Evolutionary conservation across 2,888 invertebrate species (phyloP).

Genomic region (Strigamia transsilvanica): DNA sequence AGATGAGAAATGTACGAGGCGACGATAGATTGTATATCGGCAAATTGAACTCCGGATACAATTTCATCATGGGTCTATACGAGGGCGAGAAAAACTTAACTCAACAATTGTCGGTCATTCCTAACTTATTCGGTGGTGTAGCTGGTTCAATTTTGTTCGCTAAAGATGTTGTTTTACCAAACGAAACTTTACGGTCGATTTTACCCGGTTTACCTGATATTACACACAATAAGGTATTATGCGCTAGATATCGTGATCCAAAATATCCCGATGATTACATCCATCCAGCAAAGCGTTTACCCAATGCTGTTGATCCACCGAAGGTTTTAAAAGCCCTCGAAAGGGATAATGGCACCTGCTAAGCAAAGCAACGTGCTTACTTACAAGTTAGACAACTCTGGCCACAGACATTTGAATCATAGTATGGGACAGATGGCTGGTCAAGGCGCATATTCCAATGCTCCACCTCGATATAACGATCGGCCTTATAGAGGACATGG

Average conservation of each 20-base stretch:
- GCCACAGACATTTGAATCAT: constrained; percentile 76
- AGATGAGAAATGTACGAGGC: constrained; percentile 83
- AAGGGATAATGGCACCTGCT: constrained; percentile 67
- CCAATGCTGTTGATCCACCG: constrained; percentile 72
- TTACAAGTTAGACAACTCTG: constrained; percentile 75
- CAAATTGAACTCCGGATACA: constrained; percentile 74
- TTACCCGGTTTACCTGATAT: constrained; percentile 74
- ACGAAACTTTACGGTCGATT: constrained; percentile 75
- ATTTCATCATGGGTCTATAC: constrained; percentile 76
- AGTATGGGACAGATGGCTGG: not conserved
- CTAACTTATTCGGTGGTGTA: constrained; percentile 81
- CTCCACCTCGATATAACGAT: not conserved
- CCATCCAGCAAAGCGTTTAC: constrained; percentile 76
- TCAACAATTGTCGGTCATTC: constrained; percentile 69
- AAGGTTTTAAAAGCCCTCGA: constrained; percentile 81
- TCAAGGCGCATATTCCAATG: not conserved
- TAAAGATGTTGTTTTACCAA: constrained; percentile 73
- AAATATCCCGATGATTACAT: constrained; percentile 76
- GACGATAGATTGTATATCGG: constrained; percentile 90
- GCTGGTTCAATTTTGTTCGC: constrained; percentile 80
- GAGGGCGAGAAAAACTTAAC: constrained; percentile 63
- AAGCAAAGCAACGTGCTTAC: constrained; percentile 72
- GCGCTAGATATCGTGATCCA: constrained; percentile 80
- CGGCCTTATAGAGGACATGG: not conserved
- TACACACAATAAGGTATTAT: constrained; percentile 65